Evolutionary conservation across 2,888 invertebrate species (phyloP), one percentile per base, ranked within the genome.

Genomic region (Ganaspis brasiliensis): DNA sequence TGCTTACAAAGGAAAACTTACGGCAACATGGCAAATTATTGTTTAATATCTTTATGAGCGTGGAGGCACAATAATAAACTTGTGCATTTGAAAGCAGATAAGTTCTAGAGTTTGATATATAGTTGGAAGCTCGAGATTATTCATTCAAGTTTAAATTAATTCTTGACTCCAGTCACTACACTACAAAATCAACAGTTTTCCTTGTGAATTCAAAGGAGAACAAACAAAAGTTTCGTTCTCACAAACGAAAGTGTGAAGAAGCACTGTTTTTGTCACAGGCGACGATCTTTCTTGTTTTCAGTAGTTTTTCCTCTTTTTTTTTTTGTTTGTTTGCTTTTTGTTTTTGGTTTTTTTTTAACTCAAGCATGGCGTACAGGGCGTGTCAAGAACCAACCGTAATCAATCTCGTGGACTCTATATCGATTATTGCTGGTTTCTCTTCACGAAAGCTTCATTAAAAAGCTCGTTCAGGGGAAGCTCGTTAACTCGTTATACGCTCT

Each of bases 371-470:
- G 37, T 61, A 61, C 61, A 61, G 61, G 61, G 61, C 61, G 61
- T 61, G 37, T 61, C 61, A 61, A 61, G 61, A 52, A 52, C 71
- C 56, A 56, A 49, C 73, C 63, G 74, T 61, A 75, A 79, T 79
- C 75, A 77, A 77, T 77, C 74, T 74, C 59, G 76, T 63, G 37
- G 63, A 63, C 63, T 63, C 37, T 63, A 35, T 74, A 80, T 80
- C 80, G 79, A 76, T 78, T 76, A 80, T 80, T 80, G 78, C 78
- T 73, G 76, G 56, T 59, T 63, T 40, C 63, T 37, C 61, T 57
- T 56, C 63, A 63, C 63, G 63, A 63, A 45, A 73, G 77, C 70
- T 77, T 79, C 79, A 75, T 79, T 79, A 79, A 79, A 79, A 79
- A 74, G 77, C 77, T 72, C 52, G 63, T 19, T 70, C 71, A 70